Conservation (phyloP, 2,797 vertebrate species). For the Syndactyla subalaris region DNA sequence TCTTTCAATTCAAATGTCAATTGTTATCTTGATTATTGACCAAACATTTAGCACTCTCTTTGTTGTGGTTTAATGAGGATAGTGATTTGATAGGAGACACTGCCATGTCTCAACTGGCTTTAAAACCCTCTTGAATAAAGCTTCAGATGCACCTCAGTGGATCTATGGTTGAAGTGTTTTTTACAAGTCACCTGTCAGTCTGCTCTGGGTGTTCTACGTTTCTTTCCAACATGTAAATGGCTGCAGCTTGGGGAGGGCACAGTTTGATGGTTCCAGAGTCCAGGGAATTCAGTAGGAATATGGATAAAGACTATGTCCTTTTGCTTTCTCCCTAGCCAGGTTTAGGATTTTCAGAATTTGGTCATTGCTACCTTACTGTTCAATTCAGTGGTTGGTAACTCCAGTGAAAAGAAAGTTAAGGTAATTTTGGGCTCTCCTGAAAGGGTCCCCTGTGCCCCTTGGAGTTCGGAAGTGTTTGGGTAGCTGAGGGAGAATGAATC, state of each 20-base stretch:
- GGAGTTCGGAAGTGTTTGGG: neutral
- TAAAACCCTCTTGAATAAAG: neutral
- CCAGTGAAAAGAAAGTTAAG: neutral
- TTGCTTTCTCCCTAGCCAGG: neutral
- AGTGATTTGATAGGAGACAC: neutral
- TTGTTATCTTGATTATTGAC: neutral
- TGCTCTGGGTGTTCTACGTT: neutral
- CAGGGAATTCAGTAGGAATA: neutral
- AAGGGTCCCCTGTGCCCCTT: neutral
- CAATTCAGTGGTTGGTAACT: neutral
- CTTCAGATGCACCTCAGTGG: neutral
- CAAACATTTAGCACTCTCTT: neutral
- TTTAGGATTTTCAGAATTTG: neutral
- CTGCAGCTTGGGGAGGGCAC: neutral
- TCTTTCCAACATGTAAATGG: fast-evolving
- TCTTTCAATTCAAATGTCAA: neutral
- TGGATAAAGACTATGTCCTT: neutral
- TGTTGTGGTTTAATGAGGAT: neutral
- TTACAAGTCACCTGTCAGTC: neutral
- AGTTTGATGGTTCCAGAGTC: neutral
- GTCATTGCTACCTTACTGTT: neutral
- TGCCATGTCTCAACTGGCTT: neutral
- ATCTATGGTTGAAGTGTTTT: neutral
- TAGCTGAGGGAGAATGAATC: neutral
- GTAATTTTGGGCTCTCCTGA: neutral